Evolutionary conservation across 2,113 vertebrate genomes (phyloP), one percentile per base, ranked within the genome.

Genomic region (Tetraodon nigroviridis): DNA sequence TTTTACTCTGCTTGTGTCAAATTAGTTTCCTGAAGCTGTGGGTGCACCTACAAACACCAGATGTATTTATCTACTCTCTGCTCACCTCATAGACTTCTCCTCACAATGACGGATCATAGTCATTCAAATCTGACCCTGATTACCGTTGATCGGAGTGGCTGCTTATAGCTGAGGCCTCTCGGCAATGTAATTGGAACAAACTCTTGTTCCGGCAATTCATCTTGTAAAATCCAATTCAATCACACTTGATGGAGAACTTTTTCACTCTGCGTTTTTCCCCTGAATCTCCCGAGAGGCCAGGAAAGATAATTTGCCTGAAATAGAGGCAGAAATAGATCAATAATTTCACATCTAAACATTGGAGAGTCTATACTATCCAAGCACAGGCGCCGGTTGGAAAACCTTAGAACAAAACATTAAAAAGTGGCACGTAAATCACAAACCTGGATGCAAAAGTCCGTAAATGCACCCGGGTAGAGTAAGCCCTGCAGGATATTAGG

Each of bases 141-240:
- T 88, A 78, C 85, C 71, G 76, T 64, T 79, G 84, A 85, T 74
- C 80, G 65, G 62, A 78, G 67, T 72, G 69, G 61, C 69, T 67
- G 58, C 73, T 62, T 55, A 66, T 60, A 71, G 78, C 76, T 78
- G 56, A 66, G 75, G 71, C 76, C 76, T 78, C 75, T 73, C 73
- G 57, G 69, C 74, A 42, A 69, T 78, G 75, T 87, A 86, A 88
- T 85, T 84, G 82, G 82, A 76, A 84, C 76, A 84, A 87, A 82
- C 76, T 84, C 77, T 79, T 81, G 78, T 83, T 77, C 68, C 51
- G 61, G 72, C 81, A 79, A 85, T 86, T 85, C 67, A 83, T 88
- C 86, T 87, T 85, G 67, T 79, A 69, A 86, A 89, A 89, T 88
- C 79, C 82, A 81, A 83, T 86, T 79, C 79, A 83, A 71, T 89